Conservation (phyloP, 1,140 invertebrate species). For the Rhizoglyphus robini region DNA sequence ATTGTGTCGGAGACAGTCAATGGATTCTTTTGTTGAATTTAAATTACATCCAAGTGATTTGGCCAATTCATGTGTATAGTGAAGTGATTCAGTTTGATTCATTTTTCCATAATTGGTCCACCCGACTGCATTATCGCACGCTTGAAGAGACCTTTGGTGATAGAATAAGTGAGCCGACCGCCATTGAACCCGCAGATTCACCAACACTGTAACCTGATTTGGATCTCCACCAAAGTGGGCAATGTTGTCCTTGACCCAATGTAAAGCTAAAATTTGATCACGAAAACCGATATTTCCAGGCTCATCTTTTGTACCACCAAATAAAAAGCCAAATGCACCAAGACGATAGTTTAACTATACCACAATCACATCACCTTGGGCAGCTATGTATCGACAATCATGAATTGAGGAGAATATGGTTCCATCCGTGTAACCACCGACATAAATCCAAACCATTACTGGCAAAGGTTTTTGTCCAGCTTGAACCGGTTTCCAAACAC, state of each 20-base stretch:
- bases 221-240: constrained; percentile 83
- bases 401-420: constrained; percentile 60
- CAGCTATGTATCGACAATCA: constrained; percentile 67
- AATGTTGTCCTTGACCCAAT: constrained; percentile 88
- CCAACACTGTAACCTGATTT: constrained; percentile 82
- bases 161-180: constrained; percentile 77
- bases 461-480: constrained; percentile 13
- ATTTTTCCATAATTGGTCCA: background rate
- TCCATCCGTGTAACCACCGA: constrained; percentile 44
- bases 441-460: constrained; percentile 29
- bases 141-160: constrained; percentile 47
- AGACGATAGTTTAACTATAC: constrained; percentile 90
- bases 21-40: background rate
- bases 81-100: background rate
- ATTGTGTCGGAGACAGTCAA: background rate
- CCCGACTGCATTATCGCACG: constrained; percentile 62
- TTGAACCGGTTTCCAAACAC: constrained; percentile 32
- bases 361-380: constrained; percentile 78
- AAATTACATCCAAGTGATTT: background rate
- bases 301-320: constrained; percentile 64
- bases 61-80: no score
- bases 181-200: constrained; percentile 81
- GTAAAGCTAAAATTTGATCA: constrained; percentile 81
- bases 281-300: constrained; percentile 88
- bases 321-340: constrained; percentile 80